A percentile compares a stretch with the other conserved stretches of the same genome.
Conservation (phyloP, 1,140 invertebrate species). For the Scaptomyza hsui region DNA sequence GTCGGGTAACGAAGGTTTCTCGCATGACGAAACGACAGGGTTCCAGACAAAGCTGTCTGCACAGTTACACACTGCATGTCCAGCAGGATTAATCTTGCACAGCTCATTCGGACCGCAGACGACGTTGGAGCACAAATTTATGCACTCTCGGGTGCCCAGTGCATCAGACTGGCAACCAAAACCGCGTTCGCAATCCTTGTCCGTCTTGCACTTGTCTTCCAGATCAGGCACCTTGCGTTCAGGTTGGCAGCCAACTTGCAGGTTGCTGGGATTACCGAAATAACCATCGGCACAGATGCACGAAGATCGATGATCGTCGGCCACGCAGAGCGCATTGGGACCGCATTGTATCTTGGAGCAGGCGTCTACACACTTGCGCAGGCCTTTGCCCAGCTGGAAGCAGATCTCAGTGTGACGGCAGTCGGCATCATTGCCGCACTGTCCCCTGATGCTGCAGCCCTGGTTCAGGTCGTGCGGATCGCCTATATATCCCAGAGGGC, state of each 20-base stretch:
- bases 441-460: conserved; percentile 89
- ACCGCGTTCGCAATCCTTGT: conserved; percentile 89
- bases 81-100: conserved; percentile 88
- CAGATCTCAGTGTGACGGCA: conserved; percentile 93
- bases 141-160: conserved; percentile 88
- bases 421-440: conserved; percentile 91
- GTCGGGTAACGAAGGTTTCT: conserved; percentile 93
- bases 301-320: conserved; percentile 91
- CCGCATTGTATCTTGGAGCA: conserved; percentile 95
- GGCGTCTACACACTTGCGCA: conserved; percentile 92
- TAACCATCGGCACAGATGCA: conserved; percentile 93
- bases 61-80: conserved; percentile 90
- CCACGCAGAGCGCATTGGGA: conserved; percentile 93
- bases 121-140: conserved; percentile 91
- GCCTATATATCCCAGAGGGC: conserved; percentile 91
- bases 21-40: conserved; percentile 90
- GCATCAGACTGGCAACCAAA: conserved; percentile 86
- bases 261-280: conserved; percentile 91
- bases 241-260: conserved; percentile 90
- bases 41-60: conserved; percentile 91
- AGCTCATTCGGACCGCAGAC: conserved; percentile 92
- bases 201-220: conserved; percentile 87
- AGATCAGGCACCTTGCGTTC: conserved; percentile 84
- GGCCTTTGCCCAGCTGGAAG: conserved; percentile 90
- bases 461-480: conserved; percentile 89